Evolutionary conservation across 1,140 invertebrate species (phyloP), one percentile per base, ranked within the genome.

Genomic region (Eumaeus atala): DNA sequence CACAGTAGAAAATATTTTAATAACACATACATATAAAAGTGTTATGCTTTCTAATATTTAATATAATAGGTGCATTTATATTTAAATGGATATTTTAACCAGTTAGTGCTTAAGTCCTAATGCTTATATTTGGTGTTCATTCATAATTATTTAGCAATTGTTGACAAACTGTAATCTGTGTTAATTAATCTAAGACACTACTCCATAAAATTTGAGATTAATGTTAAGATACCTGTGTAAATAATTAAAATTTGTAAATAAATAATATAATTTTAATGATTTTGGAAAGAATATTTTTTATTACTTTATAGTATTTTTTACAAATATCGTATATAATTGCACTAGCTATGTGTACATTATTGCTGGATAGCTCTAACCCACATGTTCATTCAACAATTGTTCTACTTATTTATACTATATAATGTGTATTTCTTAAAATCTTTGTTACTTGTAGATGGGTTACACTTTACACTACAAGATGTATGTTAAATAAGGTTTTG

Each of bases 21-120:
- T 28, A 28, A 42, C 40, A 17, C 14, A 44, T 44, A 44, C 40
- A 44, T 44, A 44, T 44, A 44, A 44, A 44, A 44, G 40, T 44
- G 16, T 44, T 18, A 44, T 44, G 12, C 40, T 16, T 44, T 16
- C 40, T 28, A 44, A 9, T 44, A 44, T 44, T 28, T 40, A 40
- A 12, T 44, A 44, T 44, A 44, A 14, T 44, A 44, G 40, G 40
- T 44, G 40, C 40, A 44, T 14, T 28, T 28, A 44, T 44, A 14
- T n/a, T n/a, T n/a, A 16, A 44, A 17, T 44, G 9, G 14, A 14
- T 44, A 44, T 44, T 44, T 16, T 17, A 44, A 44, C 14, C n/a
- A 37, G n/a, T n/a, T 37, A 37, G 14, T 44, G 17, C 40, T 44
- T 28, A 44, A 14, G 17, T 44, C 40, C 9, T 16, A 44, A 44